Percentiles rank a stretch among this genome's conserved stretches.
phyloP scores from a whole-genome alignment of 2,888 invertebrate species.

The Aphodius granarius region DNA sequence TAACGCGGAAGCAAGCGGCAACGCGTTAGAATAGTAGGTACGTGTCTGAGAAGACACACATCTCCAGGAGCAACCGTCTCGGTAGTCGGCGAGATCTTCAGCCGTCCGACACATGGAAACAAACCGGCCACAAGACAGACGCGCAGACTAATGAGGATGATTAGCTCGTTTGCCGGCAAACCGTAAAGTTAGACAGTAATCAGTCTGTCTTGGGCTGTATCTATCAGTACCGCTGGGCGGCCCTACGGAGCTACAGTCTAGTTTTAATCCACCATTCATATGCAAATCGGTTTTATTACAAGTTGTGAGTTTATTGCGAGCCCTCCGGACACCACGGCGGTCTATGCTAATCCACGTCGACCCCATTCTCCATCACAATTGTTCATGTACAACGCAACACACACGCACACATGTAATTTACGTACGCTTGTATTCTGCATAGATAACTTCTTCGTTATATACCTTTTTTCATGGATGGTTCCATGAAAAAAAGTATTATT shows the following conservation, averaged over 20 bases:
- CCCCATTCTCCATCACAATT: background rate
- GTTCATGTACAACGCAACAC: background rate
- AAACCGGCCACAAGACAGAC: slow-evolving; percentile 6
- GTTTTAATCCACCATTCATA: slow-evolving; percentile 54
- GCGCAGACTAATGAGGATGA: slow-evolving; percentile 43
- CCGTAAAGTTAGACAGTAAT: slow-evolving; percentile 39
- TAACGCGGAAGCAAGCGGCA: background rate
- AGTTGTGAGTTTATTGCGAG: slow-evolving; percentile 51
- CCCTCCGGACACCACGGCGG: slow-evolving; percentile 20
- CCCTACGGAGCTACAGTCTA: slow-evolving; percentile 40
- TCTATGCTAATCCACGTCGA: slow-evolving; percentile 43
- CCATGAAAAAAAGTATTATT: too few species aligned
- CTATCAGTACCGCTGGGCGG: slow-evolving; percentile 37
- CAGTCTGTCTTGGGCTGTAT: slow-evolving; percentile 40
- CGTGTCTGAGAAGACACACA: slow-evolving; percentile 1
- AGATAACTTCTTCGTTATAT: background rate
- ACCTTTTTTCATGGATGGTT: too few species aligned
- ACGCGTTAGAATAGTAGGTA: slow-evolving; percentile 1
- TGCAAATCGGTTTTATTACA: slow-evolving; percentile 54
- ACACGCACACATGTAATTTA: background rate
- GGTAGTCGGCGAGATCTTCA: background rate
- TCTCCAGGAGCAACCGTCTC: background rate
- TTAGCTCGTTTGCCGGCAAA: slow-evolving; percentile 46
- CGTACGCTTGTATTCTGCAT: background rate
- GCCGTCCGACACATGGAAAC: background rate